A percentile compares a stretch with the other conserved stretches of the same genome.
Conservation (phyloP, 2,888 invertebrate genomes). For the Tetrapedia diversipes region DNA sequence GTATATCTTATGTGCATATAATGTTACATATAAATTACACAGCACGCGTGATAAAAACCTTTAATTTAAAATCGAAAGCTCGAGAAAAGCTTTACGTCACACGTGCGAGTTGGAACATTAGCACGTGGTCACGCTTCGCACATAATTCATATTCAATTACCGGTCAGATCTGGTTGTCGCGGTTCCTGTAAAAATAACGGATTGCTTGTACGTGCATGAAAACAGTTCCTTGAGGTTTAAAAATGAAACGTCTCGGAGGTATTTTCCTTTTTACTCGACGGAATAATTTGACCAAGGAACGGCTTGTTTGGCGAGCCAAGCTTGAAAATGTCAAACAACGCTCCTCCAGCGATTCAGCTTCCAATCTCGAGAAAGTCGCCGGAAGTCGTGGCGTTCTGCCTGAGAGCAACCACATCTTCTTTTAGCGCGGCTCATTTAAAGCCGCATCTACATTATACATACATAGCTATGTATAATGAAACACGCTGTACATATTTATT, state of each 20-base stretch:
- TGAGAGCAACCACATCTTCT: slow-evolving; percentile 35
- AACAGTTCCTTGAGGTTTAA: neutral
- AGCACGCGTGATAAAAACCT: neutral
- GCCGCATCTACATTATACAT: too few relatives aligned
- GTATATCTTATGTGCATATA: neutral
- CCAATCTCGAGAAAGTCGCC: slow-evolving; percentile 34
- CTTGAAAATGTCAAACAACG: slow-evolving; percentile 47
- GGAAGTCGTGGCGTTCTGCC: slow-evolving; percentile 38
- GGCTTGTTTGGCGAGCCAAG: slow-evolving; percentile 1
- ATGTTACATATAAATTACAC: slow-evolving; percentile 1
- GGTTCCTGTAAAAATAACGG: neutral
- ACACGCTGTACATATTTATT: too few relatives aligned
- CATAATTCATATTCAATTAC: slow-evolving; percentile 37
- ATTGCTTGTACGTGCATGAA: neutral
- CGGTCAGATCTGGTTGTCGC: neutral
- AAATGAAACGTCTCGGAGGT: slow-evolving; percentile 15
- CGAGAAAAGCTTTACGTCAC: neutral
- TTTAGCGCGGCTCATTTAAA: slow-evolving; percentile 35
- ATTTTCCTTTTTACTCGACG: slow-evolving; percentile 10
- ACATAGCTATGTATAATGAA: too few relatives aligned
- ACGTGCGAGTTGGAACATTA: neutral
- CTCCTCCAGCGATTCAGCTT: slow-evolving; percentile 28
- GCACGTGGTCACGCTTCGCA: neutral
- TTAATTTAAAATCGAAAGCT: neutral
- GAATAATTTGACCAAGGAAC: slow-evolving; percentile 2